A percentile compares a stretch with the other conserved stretches of the same genome.
phyloP scores from a whole-genome alignment of 2,888 invertebrate species.

The Crematogaster levior region DNA sequence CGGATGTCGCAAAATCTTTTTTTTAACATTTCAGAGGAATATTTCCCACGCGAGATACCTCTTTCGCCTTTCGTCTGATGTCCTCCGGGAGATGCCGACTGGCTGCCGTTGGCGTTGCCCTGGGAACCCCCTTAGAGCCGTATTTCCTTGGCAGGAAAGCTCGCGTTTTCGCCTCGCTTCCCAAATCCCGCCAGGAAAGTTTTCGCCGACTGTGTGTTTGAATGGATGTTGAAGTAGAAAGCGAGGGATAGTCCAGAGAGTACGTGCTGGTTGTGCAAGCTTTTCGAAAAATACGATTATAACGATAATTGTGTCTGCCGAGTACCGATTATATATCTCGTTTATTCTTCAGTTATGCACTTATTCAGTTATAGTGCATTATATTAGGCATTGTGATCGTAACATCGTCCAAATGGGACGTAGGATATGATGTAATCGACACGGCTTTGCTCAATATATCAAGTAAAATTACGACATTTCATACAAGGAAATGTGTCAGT shows the following conservation, averaged over 20 bases:
- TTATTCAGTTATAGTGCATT: no score
- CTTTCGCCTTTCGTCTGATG: slow-evolving; percentile 54
- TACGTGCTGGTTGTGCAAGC: slow-evolving; percentile 67
- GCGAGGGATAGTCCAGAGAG: slow-evolving; percentile 34
- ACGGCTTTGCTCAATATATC: not conserved
- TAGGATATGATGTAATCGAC: not conserved
- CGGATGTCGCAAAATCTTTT: slow-evolving; percentile 36
- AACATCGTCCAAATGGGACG: not conserved
- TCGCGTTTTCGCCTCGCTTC: slow-evolving; percentile 80
- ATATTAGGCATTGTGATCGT: not conserved
- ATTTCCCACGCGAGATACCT: slow-evolving; percentile 62
- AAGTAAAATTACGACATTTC: not conserved
- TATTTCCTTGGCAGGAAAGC: slow-evolving; percentile 77
- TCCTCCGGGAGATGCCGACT: slow-evolving; percentile 64
- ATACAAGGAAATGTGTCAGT: not conserved
- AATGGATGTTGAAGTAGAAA: slow-evolving; percentile 43
- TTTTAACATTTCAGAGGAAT: slow-evolving; percentile 41
- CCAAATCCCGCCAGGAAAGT: slow-evolving; percentile 83
- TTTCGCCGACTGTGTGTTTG: slow-evolving; percentile 68
- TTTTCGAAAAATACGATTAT: slow-evolving; percentile 84
- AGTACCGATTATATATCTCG: slow-evolving; percentile 81
- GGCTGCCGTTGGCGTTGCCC: slow-evolving; percentile 70
- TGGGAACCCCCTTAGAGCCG: slow-evolving; percentile 64
- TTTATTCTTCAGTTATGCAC: slow-evolving; percentile 77
- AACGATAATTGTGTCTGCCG: slow-evolving; percentile 84